These are phyloP conservation scores for Yasuhikotakia modesta DNA, from an alignment of 2,797 vertebrate species.

Conservation along the genomic window DNA sequence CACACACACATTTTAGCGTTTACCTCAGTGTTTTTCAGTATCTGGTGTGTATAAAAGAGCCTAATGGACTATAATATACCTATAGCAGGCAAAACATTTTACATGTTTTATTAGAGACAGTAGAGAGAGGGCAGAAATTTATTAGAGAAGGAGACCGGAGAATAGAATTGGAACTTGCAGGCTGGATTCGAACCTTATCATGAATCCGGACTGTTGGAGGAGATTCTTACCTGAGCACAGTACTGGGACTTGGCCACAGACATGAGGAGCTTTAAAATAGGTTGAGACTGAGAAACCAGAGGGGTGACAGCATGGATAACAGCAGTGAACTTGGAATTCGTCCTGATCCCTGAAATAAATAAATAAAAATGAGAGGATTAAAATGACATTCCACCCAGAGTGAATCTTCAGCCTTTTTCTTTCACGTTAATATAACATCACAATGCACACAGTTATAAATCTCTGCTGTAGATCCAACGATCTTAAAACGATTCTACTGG, in stretches of 20 bases:
- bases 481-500: too few relatives aligned
- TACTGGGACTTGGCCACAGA: slow-evolving; percentile 97
- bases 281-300: slow-evolving; percentile 97
- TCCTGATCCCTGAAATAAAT: slow-evolving; percentile 85
- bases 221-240: slow-evolving; percentile 89
- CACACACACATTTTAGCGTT: neutral
- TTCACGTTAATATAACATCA: neutral
- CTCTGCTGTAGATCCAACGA: neutral
- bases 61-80: neutral
- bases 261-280: slow-evolving; percentile 94
- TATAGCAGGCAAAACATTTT: neutral
- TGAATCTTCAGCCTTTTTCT: neutral
- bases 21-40: neutral
- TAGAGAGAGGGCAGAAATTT: neutral
- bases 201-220: too few relatives aligned
- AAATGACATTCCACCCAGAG: neutral
- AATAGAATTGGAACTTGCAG: too few relatives aligned
- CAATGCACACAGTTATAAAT: slow-evolving; percentile 3
- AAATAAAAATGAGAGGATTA: neutral
- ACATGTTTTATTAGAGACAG: neutral
- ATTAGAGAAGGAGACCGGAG: neutral
- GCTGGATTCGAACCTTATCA: too few relatives aligned
- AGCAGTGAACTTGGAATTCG: slow-evolving; percentile 91
- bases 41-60: neutral
- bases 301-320: slow-evolving; percentile 98